A percentile compares a stretch with the other conserved stretches of the same genome.
Conservation (phyloP, 2,113 vertebrate genomes). For the Lophotis ruficrista region DNA sequence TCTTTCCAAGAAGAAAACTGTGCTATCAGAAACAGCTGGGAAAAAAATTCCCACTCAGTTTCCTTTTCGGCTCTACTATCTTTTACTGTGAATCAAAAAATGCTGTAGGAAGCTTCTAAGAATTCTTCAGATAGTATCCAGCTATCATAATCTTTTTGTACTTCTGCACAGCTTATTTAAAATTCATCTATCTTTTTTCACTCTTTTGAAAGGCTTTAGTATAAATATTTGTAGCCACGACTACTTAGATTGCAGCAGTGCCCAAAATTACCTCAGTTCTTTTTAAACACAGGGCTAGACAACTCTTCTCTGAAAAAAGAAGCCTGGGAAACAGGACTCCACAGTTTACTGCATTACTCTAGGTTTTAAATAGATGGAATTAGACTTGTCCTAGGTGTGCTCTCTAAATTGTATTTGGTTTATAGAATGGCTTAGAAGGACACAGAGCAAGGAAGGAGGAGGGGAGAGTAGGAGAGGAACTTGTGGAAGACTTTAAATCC, state of each 20-base stretch:
- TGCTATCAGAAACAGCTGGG: conserved; percentile 9
- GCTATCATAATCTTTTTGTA: neutral
- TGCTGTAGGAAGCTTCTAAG: neutral
- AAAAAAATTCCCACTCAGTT: neutral
- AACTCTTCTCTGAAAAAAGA: neutral
- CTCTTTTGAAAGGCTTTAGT: conserved; percentile 29
- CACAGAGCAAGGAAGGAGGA: neutral
- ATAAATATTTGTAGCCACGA: conserved; percentile 16
- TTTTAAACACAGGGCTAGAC: neutral
- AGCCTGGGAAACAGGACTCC: neutral
- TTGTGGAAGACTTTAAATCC: neutral
- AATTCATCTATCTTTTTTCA: conserved; percentile 2
- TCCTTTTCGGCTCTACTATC: neutral
- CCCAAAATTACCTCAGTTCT: conserved; percentile 1
- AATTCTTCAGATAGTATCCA: neutral
- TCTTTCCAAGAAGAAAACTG: conserved; percentile 12
- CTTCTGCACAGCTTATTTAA: conserved; percentile 4
- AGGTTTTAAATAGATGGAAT: neutral
- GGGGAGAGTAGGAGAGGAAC: neutral
- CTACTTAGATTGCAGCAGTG: conserved; percentile 6
- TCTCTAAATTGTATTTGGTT: neutral
- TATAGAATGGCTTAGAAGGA: neutral
- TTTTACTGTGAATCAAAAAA: neutral
- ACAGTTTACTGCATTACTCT: neutral
- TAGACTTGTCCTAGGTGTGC: neutral